A percentile compares a stretch with the other conserved stretches of the same genome.
Evolutionary conservation across 30 jellyfish, hydroid and myxozoan species (phyloP).

Genomic region (Hydractinia echinata): DNA sequence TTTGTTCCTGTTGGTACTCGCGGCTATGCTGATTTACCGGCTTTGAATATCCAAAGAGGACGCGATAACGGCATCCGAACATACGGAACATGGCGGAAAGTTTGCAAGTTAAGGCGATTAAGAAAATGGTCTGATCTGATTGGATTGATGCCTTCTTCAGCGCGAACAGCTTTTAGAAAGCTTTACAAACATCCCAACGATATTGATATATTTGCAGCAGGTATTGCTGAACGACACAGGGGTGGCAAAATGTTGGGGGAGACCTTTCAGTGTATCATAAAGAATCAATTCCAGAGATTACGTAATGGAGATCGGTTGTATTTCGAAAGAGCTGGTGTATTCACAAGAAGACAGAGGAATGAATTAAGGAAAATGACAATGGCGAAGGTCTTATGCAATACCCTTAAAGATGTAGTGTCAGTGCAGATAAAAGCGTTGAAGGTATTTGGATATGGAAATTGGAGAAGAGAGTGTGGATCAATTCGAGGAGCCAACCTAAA

Average conservation of each 20-base stretch:
- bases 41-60: slow-evolving; percentile 48
- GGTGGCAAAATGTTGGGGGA: not conserved
- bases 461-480: no score
- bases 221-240: not conserved
- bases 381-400: slow-evolving; percentile 58
- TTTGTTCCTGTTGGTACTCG: not conserved
- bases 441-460: slow-evolving; percentile 6
- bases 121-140: not conserved
- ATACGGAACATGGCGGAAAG: slow-evolving; percentile 7
- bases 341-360: not conserved
- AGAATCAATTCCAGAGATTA: slow-evolving; percentile 8
- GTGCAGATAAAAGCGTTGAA: slow-evolving; percentile 60
- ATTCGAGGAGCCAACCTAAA: no score
- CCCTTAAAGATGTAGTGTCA: slow-evolving; percentile 25
- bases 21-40: slow-evolving; percentile 24
- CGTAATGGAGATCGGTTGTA: slow-evolving; percentile 19
- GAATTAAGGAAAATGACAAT: slow-evolving; percentile 16
- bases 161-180: no score
- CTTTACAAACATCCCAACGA: not conserved
- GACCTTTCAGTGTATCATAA: slow-evolving; percentile 5
- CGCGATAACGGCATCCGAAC: slow-evolving; percentile 50
- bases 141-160: not conserved
- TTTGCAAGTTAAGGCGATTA: not conserved
- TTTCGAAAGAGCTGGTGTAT: not conserved
- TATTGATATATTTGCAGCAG: slow-evolving; percentile 3